Base-by-base conservation (phyloP, 2,113 vertebrate species). In the Lophochroa leadbeateri region DNA sequence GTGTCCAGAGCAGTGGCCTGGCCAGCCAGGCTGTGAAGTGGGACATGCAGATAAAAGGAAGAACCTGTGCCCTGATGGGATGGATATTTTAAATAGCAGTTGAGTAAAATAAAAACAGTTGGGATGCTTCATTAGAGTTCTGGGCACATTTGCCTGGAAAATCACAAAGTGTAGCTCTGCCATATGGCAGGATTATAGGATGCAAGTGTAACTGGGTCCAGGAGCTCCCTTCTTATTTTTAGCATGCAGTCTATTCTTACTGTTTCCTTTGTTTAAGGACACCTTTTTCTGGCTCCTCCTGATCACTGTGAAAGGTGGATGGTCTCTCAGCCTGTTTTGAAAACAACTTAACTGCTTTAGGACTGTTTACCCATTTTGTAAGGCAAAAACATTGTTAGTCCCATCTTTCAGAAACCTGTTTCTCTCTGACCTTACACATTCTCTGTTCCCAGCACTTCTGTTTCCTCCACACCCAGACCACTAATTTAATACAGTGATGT, bases 381-480 rank as follows among this genome's bases (percentile, higher is more conserved):
- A 82, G 47, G 57, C 52, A 58, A 75, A 70, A 70, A 29, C 15
- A 4, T 39, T 28, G 12, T 46, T 50, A 60, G 31, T 76, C 28
- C 4, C 11, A 17, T 60, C 23, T 67, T 76, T 44, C 41, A 58
- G 55, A 50, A 74, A 37, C 11, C 24, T 75, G 2, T 63, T 92
- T 67, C 11, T 88, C 29, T 76, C 57, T 47, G 7, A 53, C 10
- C 14, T 78, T 63, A 25, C 29, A 28, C 9, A 2, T 50, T 75
- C 10, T 79, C 21, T 1, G 0, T 69, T 87, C 17, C 55, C 18
- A 21, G 57, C 27, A 44, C 35, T 79, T 44, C 27, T 27, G 0
- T 71, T 82, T 85, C 77, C 24, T 72, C 27, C 14, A 33, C 5
- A 15, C 41, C 8, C 20, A 8, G 31, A 35, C 13, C 15, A 8